Conservation (phyloP, 2,888 invertebrate genomes). For the Cynaeus angustus region DNA sequence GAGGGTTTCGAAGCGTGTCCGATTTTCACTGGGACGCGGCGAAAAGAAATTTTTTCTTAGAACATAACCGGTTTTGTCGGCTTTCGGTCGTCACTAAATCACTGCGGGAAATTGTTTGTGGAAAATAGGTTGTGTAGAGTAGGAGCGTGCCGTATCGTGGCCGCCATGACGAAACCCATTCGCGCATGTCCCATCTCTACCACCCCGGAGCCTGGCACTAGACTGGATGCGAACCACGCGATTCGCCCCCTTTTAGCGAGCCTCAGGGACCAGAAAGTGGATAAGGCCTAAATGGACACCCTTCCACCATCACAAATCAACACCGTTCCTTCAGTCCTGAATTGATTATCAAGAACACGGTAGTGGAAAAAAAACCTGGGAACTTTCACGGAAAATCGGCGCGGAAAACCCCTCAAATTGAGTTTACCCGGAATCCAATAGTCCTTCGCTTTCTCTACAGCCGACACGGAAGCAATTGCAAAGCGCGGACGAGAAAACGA, state of each 20-base stretch:
- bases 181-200: constrained; percentile 74
- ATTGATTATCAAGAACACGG: constrained; percentile 33
- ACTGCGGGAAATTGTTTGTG: constrained; percentile 61
- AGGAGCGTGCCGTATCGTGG: constrained; percentile 75
- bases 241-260: constrained; percentile 22
- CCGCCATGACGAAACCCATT: constrained; percentile 75
- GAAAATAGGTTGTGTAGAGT: constrained; percentile 67
- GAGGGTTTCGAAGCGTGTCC: constrained; percentile 6
- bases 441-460: constrained; percentile 49
- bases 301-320: constrained; percentile 40
- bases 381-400: constrained; percentile 8
- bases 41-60: neutral
- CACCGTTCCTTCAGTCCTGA: constrained; percentile 28
- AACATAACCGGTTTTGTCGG: neutral
- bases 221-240: constrained; percentile 45
- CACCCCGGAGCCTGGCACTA: constrained; percentile 55
- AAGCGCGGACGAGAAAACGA: constrained; percentile 13
- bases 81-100: constrained; percentile 49
- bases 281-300: constrained; percentile 37
- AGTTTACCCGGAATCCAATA: constrained; percentile 53
- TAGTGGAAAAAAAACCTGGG: neutral
- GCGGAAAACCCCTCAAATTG: constrained; percentile 48
- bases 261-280: constrained; percentile 39
- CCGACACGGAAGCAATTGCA: constrained; percentile 23
- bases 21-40: constrained; percentile 10